These are phyloP conservation scores for Whitmania pigra DNA, from an alignment of 1,140 invertebrate species.

Conservation along the genomic window DNA sequence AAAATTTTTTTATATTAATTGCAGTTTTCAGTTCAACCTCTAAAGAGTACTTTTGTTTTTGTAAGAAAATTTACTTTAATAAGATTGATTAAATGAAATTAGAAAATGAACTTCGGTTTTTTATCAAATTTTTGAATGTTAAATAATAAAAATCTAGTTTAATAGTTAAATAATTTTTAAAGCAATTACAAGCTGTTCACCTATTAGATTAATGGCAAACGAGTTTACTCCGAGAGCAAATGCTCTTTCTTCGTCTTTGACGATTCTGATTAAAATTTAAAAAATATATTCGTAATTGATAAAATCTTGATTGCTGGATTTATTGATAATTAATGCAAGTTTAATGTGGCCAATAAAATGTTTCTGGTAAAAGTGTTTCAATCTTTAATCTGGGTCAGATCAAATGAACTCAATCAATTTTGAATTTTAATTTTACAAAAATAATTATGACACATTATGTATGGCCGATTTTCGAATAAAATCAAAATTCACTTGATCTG, in stretches of 20 bases:
- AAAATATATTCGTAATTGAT: neutral
- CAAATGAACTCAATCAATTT: too few species aligned
- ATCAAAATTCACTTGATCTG: too few species aligned
- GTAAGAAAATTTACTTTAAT: too few species aligned
- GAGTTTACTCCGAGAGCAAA: slow-evolving; percentile 20
- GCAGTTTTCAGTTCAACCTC: neutral
- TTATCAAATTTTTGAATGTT: neutral
- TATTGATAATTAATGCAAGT: neutral
- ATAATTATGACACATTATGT: too few species aligned
- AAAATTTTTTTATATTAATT: too few species aligned
- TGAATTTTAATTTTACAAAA: too few species aligned
- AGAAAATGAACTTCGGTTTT: neutral
- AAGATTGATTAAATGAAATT: neutral
- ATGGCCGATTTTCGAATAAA: too few species aligned
- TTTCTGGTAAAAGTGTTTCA: neutral
- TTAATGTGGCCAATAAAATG: neutral
- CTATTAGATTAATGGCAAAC: slow-evolving; percentile 15
- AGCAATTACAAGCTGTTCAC: neutral
- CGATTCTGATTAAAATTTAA: slow-evolving; percentile 17
- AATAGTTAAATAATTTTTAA: neutral
- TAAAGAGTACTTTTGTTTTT: neutral
- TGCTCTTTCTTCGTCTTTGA: slow-evolving; percentile 20
- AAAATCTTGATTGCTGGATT: neutral
- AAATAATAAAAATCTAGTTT: neutral
- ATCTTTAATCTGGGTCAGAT: too few species aligned